These are phyloP conservation scores for Phocides pigmalion DNA, from an alignment of 1,140 invertebrate species.

Conservation along the genomic window DNA sequence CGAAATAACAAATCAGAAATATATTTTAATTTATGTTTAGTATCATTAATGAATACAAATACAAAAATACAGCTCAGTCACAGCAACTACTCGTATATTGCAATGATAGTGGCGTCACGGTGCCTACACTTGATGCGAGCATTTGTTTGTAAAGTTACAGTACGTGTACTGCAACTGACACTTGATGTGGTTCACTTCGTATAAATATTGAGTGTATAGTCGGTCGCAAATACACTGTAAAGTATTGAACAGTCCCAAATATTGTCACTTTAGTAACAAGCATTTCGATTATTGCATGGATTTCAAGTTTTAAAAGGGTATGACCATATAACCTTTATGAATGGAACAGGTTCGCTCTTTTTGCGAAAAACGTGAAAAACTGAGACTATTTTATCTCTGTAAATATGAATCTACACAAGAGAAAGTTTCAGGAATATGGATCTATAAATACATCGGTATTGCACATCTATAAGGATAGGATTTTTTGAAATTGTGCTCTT, in stretches of 20 bases:
- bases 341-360: not conserved
- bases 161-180: slow-evolving; percentile 14
- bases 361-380: not conserved
- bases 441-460: too few relatives aligned
- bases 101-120: slow-evolving; percentile 1
- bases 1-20: too few relatives aligned
- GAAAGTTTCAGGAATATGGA: too few relatives aligned
- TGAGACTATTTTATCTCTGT: too few relatives aligned
- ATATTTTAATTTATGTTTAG: too few relatives aligned
- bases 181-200: slow-evolving; percentile 7
- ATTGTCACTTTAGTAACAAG: not conserved
- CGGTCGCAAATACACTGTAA: not conserved
- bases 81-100: not conserved
- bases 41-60: too few relatives aligned
- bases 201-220: slow-evolving; percentile 8
- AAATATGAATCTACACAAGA: too few relatives aligned
- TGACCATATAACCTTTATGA: not conserved
- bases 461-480: too few relatives aligned
- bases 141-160: slow-evolving; percentile 27
- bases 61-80: not conserved
- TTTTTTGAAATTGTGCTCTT: too few relatives aligned
- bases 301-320: not conserved
- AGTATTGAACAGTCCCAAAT: not conserved
- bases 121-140: slow-evolving; percentile 12
- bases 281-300: not conserved